Evolutionary conservation across 2,113 vertebrate species (phyloP).

Genomic region (Falco punctatus): DNA sequence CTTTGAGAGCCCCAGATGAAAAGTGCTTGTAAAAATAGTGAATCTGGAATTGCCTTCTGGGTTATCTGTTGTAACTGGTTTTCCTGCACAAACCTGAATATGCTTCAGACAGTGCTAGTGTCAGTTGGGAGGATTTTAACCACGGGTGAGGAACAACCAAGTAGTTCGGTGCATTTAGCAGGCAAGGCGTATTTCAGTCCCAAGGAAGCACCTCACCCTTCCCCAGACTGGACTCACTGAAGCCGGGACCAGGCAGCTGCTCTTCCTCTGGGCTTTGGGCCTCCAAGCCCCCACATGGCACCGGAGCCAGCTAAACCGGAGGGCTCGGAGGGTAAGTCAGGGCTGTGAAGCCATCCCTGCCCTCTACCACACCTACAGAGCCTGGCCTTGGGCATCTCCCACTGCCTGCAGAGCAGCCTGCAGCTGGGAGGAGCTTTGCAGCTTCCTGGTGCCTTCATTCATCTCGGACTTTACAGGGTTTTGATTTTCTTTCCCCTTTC

Average conservation of each 20-base stretch:
- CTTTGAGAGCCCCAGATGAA: slow-evolving; percentile 46
- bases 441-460: slow-evolving; percentile 17
- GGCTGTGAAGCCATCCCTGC: not conserved
- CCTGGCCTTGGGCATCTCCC: not conserved
- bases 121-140: not conserved
- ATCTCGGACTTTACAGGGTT: not conserved
- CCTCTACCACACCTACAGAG: slow-evolving; percentile 13
- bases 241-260: not conserved
- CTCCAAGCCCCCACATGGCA: fast-evolving
- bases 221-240: fast-evolving
- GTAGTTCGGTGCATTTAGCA: not conserved
- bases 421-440: slow-evolving; percentile 28
- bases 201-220: fast-evolving
- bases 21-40: slow-evolving; percentile 46
- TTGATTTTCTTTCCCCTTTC: slow-evolving; percentile 39
- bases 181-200: not conserved
- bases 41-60: slow-evolving; percentile 48
- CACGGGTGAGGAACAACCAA: not conserved
- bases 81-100: slow-evolving; percentile 58
- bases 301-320: not conserved
- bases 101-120: not conserved
- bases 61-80: slow-evolving; percentile 69
- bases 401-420: slow-evolving; percentile 27
- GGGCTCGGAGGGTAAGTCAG: not conserved
- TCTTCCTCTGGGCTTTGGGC: fast-evolving